Evolutionary conservation across 2,113 vertebrate species (phyloP), one percentile per base, ranked within the genome.

Genomic region (Dunckerocampus dactyliophorus): DNA sequence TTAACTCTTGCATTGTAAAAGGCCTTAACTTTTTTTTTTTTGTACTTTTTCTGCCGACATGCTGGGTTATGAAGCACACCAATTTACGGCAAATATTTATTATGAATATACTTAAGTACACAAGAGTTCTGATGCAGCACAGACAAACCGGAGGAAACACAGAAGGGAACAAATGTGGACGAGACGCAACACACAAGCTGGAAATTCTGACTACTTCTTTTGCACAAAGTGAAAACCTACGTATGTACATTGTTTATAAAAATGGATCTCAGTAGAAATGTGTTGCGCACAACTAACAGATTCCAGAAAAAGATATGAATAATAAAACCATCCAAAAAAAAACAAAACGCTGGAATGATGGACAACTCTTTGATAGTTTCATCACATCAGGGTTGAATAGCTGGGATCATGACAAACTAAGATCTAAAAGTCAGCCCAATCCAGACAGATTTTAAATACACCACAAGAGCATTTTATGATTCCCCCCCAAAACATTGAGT

Each of bases 11-110:
- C 12, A 12, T 28, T 4, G 31, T n/a, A 19, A 54, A 37, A 54
- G 50, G 50, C 16, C 6, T 28, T 52, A 9, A 54, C n/a, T 11
- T 31, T 12, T 15, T 53, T 31, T 2, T 5, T 5, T 28, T 28
- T 28, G 2, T 3, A 28, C 24, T 5, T 28, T 28, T 5, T 28
- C 24, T 28, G 24, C 16, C 37, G n/a, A n/a, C 17, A 39, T 6
- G 9, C 28, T 11, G 31, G 4, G 13, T 43, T 43, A 43, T 43
- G 13, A 43, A 31, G 31, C 20, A 52, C 34, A 69, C 9, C 17
- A 22, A 62, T 69, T 75, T 67, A 82, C 31, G 81, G 79, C 81
- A 86, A 86, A 87, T 85, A 83, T 76, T 83, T 84, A 87, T 89
- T 81, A 83, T 65, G 78, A 85, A 86, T 79, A 83, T 77, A 71